Base-by-base conservation (phyloP, 2,113 vertebrate species). In the Calypte anna region DNA sequence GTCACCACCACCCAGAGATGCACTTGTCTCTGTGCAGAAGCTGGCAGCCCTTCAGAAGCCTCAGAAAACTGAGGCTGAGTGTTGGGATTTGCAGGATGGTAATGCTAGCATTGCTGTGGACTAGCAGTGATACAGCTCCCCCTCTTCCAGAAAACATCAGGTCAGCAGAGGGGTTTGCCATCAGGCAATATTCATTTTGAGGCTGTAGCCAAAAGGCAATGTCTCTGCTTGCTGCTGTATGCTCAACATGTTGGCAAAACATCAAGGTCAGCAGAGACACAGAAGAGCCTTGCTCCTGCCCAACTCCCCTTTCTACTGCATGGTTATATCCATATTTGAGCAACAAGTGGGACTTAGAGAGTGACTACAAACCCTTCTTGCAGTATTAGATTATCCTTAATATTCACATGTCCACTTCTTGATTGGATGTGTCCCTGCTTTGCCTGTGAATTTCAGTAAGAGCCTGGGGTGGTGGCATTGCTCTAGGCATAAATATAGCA, bases 401-500 rank as follows among this genome's bases (percentile, higher is more conserved):
- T 92, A 82, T 62, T 96, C 79, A 68, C 86, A 88, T 90, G 86
- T 91, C 95, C 94, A 86, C 91, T 95, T 88, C 80, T 76, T 88
- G 82, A 90, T 78, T 91, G 84, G 67, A 53, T 94, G 86, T 88
- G 61, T 93, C 92, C 86, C 86, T 96, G 80, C 93, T 82, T 91
- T 88, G 92, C 88, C 80, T 91, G 74, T 95, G 92, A 92, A 87
- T 96, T 97, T 87, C 80, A 91, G 77, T 38, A 92, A 87, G 94
- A 91, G 82, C 95, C 91, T 84, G 91, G 83, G 92, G 82, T 92
- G 76, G 94, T 97, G 91, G 88, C 92, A 88, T 95, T 18, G 80
- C 93, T 96, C 54, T 78, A 94, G 95, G 96, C 94, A 97, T 97
- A 97, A 97, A 97, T 97, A 96, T 20, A 86, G 95, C 93, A 94